Percentiles rank a stretch among this genome's conserved stretches.
Conservation (phyloP, 2,888 invertebrate species). For the Clanis bilineata region DNA sequence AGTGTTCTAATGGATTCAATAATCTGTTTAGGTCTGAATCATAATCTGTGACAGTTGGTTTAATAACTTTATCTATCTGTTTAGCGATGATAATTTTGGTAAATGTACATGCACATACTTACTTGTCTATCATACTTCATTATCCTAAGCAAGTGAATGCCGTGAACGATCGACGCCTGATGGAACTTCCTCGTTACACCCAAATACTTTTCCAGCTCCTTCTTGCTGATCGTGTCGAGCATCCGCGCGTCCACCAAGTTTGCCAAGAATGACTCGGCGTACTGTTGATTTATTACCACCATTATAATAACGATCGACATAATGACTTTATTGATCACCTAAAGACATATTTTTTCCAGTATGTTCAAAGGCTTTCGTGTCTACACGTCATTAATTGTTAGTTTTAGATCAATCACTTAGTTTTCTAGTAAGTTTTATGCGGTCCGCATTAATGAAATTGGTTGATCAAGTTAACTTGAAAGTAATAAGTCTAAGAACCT, state of each 20-base stretch:
- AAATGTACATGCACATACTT: conserved; percentile 41
- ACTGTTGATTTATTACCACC: conserved; percentile 76
- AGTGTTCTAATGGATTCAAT: no score
- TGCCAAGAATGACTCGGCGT: conserved; percentile 92
- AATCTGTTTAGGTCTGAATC: no score
- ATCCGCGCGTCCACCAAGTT: conserved; percentile 96
- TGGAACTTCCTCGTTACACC: conserved; percentile 96
- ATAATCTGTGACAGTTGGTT: no score
- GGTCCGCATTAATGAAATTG: not conserved
- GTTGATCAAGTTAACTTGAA: not conserved
- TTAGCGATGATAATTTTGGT: no score
- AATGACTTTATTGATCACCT: not conserved
- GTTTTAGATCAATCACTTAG: not conserved
- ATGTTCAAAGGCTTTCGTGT: not conserved
- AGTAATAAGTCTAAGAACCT: not conserved
- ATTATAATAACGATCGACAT: not conserved
- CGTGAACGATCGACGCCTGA: conserved; percentile 96
- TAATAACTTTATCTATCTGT: no score
- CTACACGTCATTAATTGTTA: not conserved
- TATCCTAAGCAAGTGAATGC: conserved; percentile 94
- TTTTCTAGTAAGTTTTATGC: not conserved
- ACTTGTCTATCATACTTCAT: conserved; percentile 96
- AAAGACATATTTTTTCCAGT: not conserved
- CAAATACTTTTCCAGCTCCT: conserved; percentile 96
- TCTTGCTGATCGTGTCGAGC: conserved; percentile 95